Evolutionary conservation across 2,113 vertebrate genomes (phyloP).

Genomic region (Anoura caudifer): DNA sequence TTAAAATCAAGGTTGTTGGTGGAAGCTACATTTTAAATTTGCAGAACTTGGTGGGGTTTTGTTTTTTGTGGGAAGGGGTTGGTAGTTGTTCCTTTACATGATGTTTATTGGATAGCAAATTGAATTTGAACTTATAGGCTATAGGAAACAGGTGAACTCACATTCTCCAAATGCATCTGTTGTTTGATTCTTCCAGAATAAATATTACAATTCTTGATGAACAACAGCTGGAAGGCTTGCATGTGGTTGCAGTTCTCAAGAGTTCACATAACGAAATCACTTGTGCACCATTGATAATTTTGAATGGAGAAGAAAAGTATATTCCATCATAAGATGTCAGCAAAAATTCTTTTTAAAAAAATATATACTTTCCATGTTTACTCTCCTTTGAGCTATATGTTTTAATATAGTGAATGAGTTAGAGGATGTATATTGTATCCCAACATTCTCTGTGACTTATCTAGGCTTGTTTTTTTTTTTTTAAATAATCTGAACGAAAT

Average conservation of each 20-base stretch:
- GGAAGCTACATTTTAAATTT: conserved; percentile 42
- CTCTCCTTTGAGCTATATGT: neutral
- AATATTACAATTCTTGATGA: conserved; percentile 75
- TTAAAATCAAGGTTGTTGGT: conserved; percentile 31
- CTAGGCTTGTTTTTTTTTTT: neutral
- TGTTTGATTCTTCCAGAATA: conserved; percentile 77
- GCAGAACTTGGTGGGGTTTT: neutral
- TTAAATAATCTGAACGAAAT: neutral
- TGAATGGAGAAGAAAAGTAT: conserved; percentile 11
- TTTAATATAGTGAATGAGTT: neutral
- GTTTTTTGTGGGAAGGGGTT: neutral
- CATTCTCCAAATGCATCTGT: conserved; percentile 70
- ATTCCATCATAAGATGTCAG: neutral
- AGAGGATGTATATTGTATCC: neutral
- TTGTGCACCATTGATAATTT: conserved; percentile 27
- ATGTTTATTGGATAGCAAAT: conserved; percentile 58
- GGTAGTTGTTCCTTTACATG: conserved; percentile 42
- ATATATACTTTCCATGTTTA: neutral
- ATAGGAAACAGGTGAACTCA: conserved; percentile 72
- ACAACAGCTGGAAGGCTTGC: conserved; percentile 77
- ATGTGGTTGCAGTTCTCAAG: conserved; percentile 59
- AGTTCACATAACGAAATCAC: conserved; percentile 54
- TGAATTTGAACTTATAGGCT: conserved; percentile 62
- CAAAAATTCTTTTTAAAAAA: neutral
- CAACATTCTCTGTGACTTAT: neutral